phyloP scores from a whole-genome alignment of 2,888 invertebrate species.

The Autographa pulchrina region DNA sequence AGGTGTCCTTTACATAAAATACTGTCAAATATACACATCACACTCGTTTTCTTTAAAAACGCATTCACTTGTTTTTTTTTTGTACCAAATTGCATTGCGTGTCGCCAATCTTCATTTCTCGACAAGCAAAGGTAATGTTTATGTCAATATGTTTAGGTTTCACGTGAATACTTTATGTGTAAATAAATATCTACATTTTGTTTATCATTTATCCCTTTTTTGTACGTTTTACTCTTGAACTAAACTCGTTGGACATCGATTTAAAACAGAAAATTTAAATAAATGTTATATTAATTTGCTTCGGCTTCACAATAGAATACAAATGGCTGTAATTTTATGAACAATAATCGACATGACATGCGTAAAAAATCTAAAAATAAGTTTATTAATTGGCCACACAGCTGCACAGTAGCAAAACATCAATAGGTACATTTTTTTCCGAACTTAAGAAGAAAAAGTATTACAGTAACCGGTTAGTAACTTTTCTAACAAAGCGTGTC shows the following conservation, averaged over 20 bases:
- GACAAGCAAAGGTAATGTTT: slow-evolving; percentile 28
- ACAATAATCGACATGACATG: slow-evolving; percentile 4
- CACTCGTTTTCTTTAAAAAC: slow-evolving; percentile 51
- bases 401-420: not conserved
- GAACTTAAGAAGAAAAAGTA: slow-evolving; percentile 5
- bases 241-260: not conserved
- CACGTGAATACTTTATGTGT: slow-evolving; percentile 15
- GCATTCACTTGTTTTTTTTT: slow-evolving; percentile 38
- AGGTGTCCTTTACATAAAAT: slow-evolving; percentile 51
- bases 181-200: slow-evolving; percentile 10
- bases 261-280: not conserved
- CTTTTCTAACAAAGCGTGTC: slow-evolving; percentile 12
- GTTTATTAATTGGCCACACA: not conserved
- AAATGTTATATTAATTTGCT: not conserved
- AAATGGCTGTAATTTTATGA: not conserved
- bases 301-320: not conserved
- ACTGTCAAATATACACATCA: slow-evolving; percentile 58
- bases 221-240: not conserved
- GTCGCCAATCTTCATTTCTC: slow-evolving; percentile 30
- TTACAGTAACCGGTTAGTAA: slow-evolving; percentile 26
- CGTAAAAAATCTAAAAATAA: not conserved
- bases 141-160: slow-evolving; percentile 21
- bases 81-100: slow-evolving; percentile 19
- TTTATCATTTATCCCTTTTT: not conserved
- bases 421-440: slow-evolving; percentile 18